Evolutionary conservation across 2,888 invertebrate species (phyloP).

Genomic region (Spisula subtruncata): DNA sequence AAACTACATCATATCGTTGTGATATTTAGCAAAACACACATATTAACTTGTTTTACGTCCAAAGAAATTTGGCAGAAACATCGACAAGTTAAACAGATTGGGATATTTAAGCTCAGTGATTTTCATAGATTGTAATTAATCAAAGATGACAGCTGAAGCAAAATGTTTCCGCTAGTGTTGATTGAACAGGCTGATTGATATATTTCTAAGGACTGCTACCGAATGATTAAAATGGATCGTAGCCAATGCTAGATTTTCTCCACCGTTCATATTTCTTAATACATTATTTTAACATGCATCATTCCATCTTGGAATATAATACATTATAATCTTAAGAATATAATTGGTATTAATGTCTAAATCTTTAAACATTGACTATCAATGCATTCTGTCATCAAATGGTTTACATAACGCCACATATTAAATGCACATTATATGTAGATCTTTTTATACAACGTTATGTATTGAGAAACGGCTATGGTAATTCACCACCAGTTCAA

Average conservation of each 20-base stretch:
- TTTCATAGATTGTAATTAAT: slow-evolving; percentile 43
- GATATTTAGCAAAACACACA: background rate
- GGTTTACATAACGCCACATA: no score
- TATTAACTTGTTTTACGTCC: slow-evolving; percentile 18
- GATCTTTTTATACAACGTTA: no score
- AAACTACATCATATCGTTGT: slow-evolving; percentile 34
- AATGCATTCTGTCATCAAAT: no score
- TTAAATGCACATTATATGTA: no score
- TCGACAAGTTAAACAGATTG: slow-evolving; percentile 51
- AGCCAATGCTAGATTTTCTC: background rate
- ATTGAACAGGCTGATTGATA: slow-evolving; percentile 38
- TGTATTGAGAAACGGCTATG: no score
- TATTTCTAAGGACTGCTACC: background rate
- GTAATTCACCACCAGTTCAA: no score
- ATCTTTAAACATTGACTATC: no score
- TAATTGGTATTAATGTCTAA: no score
- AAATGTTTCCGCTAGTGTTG: slow-evolving; percentile 24
- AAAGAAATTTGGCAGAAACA: slow-evolving; percentile 39
- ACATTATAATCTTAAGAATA: no score
- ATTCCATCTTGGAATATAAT: background rate
- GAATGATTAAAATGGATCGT: slow-evolving; percentile 28
- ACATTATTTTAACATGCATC: no score
- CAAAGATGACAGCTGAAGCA: slow-evolving; percentile 34
- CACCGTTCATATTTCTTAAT: no score
- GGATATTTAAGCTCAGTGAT: slow-evolving; percentile 31